Conservation (phyloP, 2,888 invertebrate species). For the Argynnis bischoffii region DNA sequence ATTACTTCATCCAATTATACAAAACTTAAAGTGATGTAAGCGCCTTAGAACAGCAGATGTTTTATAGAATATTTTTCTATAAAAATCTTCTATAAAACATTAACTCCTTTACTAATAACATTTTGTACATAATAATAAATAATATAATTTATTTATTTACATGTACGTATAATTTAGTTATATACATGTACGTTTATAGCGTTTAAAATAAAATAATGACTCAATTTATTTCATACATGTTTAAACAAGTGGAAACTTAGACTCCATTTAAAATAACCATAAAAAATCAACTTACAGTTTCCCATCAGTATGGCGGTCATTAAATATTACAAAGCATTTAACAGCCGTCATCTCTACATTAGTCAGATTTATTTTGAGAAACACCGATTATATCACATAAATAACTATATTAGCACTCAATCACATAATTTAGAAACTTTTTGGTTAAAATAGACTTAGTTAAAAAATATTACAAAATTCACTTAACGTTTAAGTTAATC, state of each 20-base stretch:
- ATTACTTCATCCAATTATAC: conserved; percentile 6
- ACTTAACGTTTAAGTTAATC: conserved; percentile 1
- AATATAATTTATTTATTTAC: background rate
- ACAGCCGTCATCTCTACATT: conserved; percentile 68
- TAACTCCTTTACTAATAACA: background rate
- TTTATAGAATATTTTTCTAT: background rate
- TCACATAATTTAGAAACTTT: background rate
- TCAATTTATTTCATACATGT: conserved; percentile 18
- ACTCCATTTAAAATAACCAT: conserved; percentile 6
- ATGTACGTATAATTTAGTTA: no score
- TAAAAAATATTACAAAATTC: background rate
- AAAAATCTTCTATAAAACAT: background rate
- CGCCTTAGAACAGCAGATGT: conserved; percentile 1
- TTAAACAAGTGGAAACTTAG: conserved; percentile 25
- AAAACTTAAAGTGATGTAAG: background rate
- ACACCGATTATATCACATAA: conserved; percentile 33
- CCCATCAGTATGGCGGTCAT: conserved; percentile 72
- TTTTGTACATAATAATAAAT: background rate
- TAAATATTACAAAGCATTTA: conserved; percentile 57
- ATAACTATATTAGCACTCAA: background rate
- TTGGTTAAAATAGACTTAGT: no score
- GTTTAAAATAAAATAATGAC: background rate
- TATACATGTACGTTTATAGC: background rate
- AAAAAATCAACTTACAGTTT: conserved; percentile 66
- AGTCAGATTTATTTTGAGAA: conserved; percentile 58